phyloP scores from a whole-genome alignment of 2,888 invertebrate genomes.

The Sturmia bella region DNA sequence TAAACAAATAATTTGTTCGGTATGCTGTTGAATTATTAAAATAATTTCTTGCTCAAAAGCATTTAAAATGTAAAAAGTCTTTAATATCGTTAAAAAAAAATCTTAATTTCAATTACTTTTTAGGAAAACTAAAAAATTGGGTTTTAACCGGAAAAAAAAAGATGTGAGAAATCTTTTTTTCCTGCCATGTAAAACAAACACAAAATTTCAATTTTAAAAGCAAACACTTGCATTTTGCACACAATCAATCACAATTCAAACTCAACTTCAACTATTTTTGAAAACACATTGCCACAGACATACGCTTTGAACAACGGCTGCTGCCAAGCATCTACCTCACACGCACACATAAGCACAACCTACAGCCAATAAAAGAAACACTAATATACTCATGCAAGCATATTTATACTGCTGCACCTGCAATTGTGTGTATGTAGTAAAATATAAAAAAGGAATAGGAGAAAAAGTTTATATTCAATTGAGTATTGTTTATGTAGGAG shows the following conservation, averaged over 20 bases:
- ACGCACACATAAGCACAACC: neutral
- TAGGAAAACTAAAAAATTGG: neutral
- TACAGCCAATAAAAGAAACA: neutral
- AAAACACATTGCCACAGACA: slow-evolving; percentile 14
- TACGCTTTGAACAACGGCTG: neutral
- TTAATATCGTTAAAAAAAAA: slow-evolving; percentile 22
- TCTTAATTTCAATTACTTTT: slow-evolving; percentile 59
- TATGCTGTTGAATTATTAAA: slow-evolving; percentile 32
- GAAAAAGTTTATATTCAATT: slow-evolving; percentile 4
- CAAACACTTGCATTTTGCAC: slow-evolving; percentile 66
- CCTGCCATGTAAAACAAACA: slow-evolving; percentile 53
- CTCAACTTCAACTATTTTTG: slow-evolving; percentile 37
- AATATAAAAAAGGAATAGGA: neutral
- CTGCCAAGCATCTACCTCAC: slow-evolving; percentile 7
- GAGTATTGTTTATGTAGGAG: slow-evolving; percentile 1
- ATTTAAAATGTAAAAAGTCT: neutral
- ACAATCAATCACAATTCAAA: slow-evolving; percentile 66
- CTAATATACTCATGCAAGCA: neutral
- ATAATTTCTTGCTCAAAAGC: neutral
- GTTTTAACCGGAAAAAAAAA: slow-evolving; percentile 1
- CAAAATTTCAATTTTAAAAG: slow-evolving; percentile 67
- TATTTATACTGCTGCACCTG: neutral
- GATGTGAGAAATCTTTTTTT: neutral
- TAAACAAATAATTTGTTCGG: slow-evolving; percentile 1
- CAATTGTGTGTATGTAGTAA: neutral